A percentile compares a stretch with the other conserved stretches of the same genome.
These are phyloP conservation scores for Troides oblongomaculatus DNA, from an alignment of 2,888 invertebrate species.

Conservation along the genomic window DNA sequence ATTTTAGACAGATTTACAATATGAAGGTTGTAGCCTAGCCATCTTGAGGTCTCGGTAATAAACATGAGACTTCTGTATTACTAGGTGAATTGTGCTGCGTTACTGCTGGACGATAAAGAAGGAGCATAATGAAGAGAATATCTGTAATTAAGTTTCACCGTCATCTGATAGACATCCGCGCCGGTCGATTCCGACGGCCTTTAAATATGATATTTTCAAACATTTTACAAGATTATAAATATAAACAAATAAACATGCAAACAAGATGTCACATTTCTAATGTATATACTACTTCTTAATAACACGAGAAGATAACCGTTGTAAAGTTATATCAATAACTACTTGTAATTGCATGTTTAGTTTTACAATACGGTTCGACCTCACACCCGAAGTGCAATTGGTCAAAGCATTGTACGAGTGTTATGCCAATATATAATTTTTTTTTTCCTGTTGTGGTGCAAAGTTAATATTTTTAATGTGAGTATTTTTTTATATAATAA, in stretches of 20 bases:
- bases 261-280: background rate
- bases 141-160: too few relatives aligned
- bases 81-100: too few relatives aligned
- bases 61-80: too few relatives aligned
- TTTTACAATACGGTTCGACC: conserved; percentile 3
- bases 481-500: background rate
- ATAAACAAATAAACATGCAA: background rate
- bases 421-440: background rate
- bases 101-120: too few relatives aligned
- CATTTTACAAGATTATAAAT: too few relatives aligned
- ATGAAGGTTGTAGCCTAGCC: too few relatives aligned
- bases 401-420: background rate
- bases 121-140: too few relatives aligned
- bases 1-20: too few relatives aligned
- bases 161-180: too few relatives aligned
- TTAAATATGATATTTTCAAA: too few relatives aligned
- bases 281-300: background rate
- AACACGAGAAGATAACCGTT: background rate
- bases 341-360: conserved; percentile 7
- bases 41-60: too few relatives aligned
- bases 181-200: too few relatives aligned
- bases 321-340: conserved; percentile 10
- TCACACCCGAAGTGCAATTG: conserved; percentile 4
- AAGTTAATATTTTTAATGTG: background rate
- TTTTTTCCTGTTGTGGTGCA: background rate